These are phyloP conservation scores for Syritta pipiens DNA, from an alignment of 2,888 invertebrate genomes.

Conservation along the genomic window DNA sequence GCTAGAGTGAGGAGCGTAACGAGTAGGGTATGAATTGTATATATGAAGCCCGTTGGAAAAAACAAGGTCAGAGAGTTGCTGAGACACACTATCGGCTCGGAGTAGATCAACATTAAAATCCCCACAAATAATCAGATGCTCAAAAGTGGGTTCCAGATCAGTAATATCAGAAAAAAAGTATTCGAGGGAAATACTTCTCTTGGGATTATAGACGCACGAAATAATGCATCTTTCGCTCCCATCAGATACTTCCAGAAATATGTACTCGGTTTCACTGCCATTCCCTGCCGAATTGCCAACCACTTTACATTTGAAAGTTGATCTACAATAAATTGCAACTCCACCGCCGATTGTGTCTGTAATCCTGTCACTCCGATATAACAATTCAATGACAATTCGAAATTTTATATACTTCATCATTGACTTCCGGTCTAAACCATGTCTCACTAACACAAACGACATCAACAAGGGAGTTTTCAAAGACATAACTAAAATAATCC, in stretches of 20 bases:
- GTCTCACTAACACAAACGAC: too few relatives aligned
- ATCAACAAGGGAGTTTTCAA: too few relatives aligned
- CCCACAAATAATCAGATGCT: background rate
- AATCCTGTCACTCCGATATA: too few relatives aligned
- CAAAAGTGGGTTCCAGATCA: background rate
- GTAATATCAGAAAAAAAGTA: background rate
- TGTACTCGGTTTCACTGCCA: conserved; percentile 1
- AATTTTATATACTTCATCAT: too few relatives aligned
- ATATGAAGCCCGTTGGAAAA: background rate
- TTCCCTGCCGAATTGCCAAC: background rate
- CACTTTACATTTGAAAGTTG: background rate
- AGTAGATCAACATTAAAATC: too few relatives aligned
- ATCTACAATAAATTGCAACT: background rate
- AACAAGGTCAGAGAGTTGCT: background rate
- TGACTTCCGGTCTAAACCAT: too few relatives aligned
- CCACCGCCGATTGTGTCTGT: too few relatives aligned
- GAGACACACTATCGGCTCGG: background rate
- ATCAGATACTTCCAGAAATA: background rate
- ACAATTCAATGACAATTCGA: too few relatives aligned
- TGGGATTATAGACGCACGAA: background rate
- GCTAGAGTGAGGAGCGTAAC: background rate
- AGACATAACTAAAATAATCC: too few relatives aligned
- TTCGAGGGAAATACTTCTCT: background rate
- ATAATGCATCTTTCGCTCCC: background rate
- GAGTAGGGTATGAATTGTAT: background rate